Percentiles rank a stretch among this genome's conserved stretches.
These are phyloP conservation scores for Anas flavirostris DNA, from an alignment of 2,797 vertebrate genomes.

Conservation along the genomic window DNA sequence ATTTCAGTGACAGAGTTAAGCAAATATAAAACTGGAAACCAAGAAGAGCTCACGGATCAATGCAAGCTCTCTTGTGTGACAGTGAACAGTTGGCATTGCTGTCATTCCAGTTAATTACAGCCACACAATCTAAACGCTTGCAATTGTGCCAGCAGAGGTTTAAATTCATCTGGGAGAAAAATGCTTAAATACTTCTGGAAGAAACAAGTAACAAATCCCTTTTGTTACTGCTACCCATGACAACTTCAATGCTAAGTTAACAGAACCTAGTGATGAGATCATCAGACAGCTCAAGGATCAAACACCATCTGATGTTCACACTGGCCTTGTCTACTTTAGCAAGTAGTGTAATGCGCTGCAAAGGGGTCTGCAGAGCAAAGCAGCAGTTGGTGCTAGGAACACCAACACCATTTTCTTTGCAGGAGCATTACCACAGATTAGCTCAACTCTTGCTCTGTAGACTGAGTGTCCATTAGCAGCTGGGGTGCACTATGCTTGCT, in stretches of 20 bases:
- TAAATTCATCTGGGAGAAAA: background rate
- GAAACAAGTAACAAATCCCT: background rate
- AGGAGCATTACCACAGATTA: background rate
- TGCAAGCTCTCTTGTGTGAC: constrained; percentile 16
- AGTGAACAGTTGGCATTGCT: background rate
- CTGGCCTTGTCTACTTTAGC: background rate
- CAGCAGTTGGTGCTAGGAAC: background rate
- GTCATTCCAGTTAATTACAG: constrained; percentile 17
- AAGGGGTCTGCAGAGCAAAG: background rate
- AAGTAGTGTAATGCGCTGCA: rapidly evolving
- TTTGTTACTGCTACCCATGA: background rate
- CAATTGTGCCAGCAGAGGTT: constrained; percentile 26
- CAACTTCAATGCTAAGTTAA: background rate
- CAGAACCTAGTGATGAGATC: background rate
- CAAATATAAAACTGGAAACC: constrained; percentile 33
- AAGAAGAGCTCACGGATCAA: constrained; percentile 42
- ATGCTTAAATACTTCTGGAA: background rate
- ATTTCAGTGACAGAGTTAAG: background rate
- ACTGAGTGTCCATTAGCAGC: background rate
- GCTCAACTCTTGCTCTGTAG: background rate
- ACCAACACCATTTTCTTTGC: background rate
- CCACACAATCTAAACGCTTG: background rate
- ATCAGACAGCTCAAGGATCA: background rate
- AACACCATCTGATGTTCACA: background rate
- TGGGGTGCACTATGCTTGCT: background rate